Base-by-base conservation (phyloP, 2,113 vertebrate genomes). In the Misgurnus anguillicaudatus region DNA sequence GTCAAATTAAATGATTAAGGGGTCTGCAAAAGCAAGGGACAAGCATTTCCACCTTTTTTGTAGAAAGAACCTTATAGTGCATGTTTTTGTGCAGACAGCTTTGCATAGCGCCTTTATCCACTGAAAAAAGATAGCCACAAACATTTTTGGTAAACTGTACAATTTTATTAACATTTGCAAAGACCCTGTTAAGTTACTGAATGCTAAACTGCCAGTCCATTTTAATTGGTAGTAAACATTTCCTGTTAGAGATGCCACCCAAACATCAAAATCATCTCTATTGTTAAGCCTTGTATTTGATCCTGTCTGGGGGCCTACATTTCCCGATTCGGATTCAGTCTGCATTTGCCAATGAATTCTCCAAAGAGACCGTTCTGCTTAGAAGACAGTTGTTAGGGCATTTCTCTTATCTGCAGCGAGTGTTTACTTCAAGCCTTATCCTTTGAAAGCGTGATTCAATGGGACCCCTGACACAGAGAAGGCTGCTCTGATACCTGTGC, bases 361-460 rank as follows among this genome's bases (percentile, higher is more conserved):
- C 68, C 65, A 47, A 78, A 74, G 62, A 65, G 42, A 17, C 42
- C 41, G 62, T 11, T 79, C 65, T 53, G 63, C 48, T 75, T 67
- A 48, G 65, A 58, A 75, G 51, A 39, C 36, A 2, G 47, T 41
- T 60, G 72, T 62, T 17, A 75, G 64, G 64, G 66, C 62, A 70
- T 64, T 47, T 31, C 39, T 80, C 65, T 80, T 60, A 19, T 60
- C 77, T 65, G 38, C 42, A 65, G 57, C n/a, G n/a, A 72, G 51
- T 17, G 58, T 63, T 69, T 55, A 36, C 8, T 80, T 77, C 19
- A 57, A 73, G 69, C 57, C 24, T 24, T 1, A 5, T 31, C 47
- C 17, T 77, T 80, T 84, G 63, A 78, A 83, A 36, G 31, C 7
- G 17, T 0, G 24, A 72, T 73, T 83, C 67, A 77, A n/a, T 5